Evolutionary conservation across 2,888 invertebrate genomes (phyloP).

Genomic region (Torymus aiolomorphi): DNA sequence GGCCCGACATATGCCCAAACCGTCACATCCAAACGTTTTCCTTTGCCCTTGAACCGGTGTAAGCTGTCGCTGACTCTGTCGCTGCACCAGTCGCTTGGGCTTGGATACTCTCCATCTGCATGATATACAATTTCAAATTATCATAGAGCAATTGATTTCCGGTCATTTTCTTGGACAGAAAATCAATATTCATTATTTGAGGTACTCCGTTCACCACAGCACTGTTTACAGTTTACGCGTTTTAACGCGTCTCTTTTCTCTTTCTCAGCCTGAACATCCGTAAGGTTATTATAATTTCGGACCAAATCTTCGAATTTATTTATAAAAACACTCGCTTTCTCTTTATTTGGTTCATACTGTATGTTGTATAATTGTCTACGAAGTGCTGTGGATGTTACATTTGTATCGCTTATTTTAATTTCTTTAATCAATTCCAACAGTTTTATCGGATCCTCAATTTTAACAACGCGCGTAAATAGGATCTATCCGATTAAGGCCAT

Average conservation of each 20-base stretch:
- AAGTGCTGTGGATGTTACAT: neutral
- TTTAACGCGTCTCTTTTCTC: neutral
- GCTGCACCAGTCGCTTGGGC: neutral
- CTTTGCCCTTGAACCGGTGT: neutral
- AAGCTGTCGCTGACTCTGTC: neutral
- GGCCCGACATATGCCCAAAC: neutral
- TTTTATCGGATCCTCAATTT: neutral
- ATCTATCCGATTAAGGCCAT: neutral
- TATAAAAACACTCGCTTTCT: neutral
- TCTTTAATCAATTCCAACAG: no score
- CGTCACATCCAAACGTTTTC: neutral
- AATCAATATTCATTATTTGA: neutral
- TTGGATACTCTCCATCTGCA: slow-evolving; percentile 1
- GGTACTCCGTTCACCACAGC: neutral
- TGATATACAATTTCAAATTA: neutral
- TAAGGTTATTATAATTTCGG: neutral
- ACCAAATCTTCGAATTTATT: no score
- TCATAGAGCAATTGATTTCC: neutral
- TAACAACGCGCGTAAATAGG: neutral
- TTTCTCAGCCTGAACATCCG: neutral
- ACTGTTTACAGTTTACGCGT: no score
- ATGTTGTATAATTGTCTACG: neutral
- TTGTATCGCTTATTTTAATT: neutral
- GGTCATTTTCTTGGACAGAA: neutral
- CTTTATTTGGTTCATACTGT: neutral